These are phyloP conservation scores for Amyelois transitella DNA, from an alignment of 1,140 invertebrate species.

Conservation along the genomic window DNA sequence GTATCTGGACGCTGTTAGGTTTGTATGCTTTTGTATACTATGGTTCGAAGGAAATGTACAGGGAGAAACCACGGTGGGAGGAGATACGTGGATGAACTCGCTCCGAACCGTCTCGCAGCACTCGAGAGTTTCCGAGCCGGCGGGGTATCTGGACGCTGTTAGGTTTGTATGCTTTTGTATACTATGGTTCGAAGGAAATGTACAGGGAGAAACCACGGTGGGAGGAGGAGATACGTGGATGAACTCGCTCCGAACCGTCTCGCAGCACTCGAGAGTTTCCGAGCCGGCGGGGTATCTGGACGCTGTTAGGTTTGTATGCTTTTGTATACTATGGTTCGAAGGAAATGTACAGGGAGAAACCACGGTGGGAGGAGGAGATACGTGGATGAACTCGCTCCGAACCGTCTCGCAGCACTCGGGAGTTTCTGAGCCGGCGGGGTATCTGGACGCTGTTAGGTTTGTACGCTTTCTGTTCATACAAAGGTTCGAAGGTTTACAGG, in stretches of 20 bases:
- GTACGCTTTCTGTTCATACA: too few relatives aligned
- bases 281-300: constrained; percentile 64
- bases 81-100: too few relatives aligned
- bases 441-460: constrained; percentile 63
- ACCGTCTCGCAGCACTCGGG: constrained; percentile 64
- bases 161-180: constrained; percentile 34
- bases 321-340: not conserved
- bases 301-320: constrained; percentile 42
- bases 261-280: constrained; percentile 58
- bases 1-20: constrained; percentile 7
- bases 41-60: too few relatives aligned
- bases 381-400: too few relatives aligned
- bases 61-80: too few relatives aligned
- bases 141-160: constrained; percentile 59
- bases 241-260: too few relatives aligned
- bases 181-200: too few relatives aligned
- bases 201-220: too few relatives aligned
- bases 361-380: too few relatives aligned
- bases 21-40: constrained; percentile 1
- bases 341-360: too few relatives aligned
- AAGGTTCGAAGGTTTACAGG: too few relatives aligned
- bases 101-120: constrained; percentile 65
- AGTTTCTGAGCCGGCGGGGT: constrained; percentile 56
- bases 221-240: too few relatives aligned
- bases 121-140: constrained; percentile 56